Conservation (phyloP, 2,113 vertebrate genomes). For the Heptranchias perlo region DNA sequence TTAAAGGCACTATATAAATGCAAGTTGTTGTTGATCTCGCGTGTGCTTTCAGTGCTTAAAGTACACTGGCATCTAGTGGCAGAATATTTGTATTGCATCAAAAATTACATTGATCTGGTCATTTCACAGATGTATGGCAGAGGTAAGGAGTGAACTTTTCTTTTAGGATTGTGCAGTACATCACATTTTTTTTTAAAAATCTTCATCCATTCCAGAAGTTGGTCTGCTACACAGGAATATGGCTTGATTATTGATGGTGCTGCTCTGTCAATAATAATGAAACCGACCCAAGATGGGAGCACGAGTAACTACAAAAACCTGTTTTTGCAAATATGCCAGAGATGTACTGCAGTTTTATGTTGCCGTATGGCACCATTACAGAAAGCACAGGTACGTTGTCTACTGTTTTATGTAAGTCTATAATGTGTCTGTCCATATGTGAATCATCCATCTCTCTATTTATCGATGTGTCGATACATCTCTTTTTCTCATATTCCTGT, state of each 20-base stretch:
- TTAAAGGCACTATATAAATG: no score
- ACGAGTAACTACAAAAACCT: slow-evolving; percentile 78
- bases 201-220: slow-evolving; percentile 58
- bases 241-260: slow-evolving; percentile 92
- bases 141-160: no score
- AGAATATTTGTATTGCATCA: not conserved
- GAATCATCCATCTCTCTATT: not conserved
- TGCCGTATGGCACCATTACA: slow-evolving; percentile 95
- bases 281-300: slow-evolving; percentile 68
- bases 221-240: slow-evolving; percentile 73
- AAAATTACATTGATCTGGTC: not conserved
- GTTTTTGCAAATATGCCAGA: slow-evolving; percentile 91
- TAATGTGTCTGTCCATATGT: not conserved
- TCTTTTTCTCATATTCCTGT: not conserved
- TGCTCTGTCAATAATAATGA: slow-evolving; percentile 81
- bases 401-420: not conserved
- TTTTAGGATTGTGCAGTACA: not conserved
- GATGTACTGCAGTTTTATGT: slow-evolving; percentile 87
- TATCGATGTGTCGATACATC: not conserved
- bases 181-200: not conserved
- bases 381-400: slow-evolving; percentile 81
- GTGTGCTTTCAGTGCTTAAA: not conserved
- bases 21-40: not conserved
- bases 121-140: not conserved
- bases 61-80: slow-evolving; percentile 12